Base-by-base conservation (phyloP, 2,113 vertebrate genomes). In the Notarius lentiginosus region DNA sequence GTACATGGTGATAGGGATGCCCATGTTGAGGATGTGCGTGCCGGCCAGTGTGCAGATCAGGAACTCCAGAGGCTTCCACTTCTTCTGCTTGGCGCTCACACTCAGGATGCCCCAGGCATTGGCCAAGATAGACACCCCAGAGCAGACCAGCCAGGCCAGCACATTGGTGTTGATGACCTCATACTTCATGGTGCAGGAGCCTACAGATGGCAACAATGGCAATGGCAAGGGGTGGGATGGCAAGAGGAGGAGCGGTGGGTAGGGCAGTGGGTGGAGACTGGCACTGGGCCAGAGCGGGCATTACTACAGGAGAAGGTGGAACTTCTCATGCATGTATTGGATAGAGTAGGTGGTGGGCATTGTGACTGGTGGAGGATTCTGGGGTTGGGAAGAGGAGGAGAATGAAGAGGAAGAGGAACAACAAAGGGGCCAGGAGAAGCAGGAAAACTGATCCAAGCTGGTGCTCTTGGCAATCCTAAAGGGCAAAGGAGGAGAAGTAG, bases 91-190 rank as follows among this genome's bases (percentile, higher is more conserved):
- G 93, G 97, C 96, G 0, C 96, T 97, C 84, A 98, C 94, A 7
- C 97, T 98, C 68, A 98, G 95, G 90, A 98, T 97, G 90, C 97
- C 97, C 97, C 97, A 98, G 86, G 96, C 92, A 2, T 98, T 98
- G 92, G 97, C 96, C 90, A 98, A 94, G 90, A 97, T 95, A 63
- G 97, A 97, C 91, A 98, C 93, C 58, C 95, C 96, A 0, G 97
- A 97, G 24, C 97, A 98, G 0, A 96, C 96, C 94, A 98, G 95
- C 97, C 97, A 98, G 91, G 97, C 96, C 92, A 97, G 94, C 0
- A 96, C 97, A 27, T 97, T 97, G 93, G 94, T 95, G 63, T 95
- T 94, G 91, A 97, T 95, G 91, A 93, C 93, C 79, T 97, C 97
- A 94, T 97, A 96, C 94, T 95, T 96, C 97, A 97, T 97, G 95